Evolutionary conservation across 2,113 vertebrate genomes (phyloP), one percentile per base, ranked within the genome.

Genomic region (Loxodonta africana): DNA sequence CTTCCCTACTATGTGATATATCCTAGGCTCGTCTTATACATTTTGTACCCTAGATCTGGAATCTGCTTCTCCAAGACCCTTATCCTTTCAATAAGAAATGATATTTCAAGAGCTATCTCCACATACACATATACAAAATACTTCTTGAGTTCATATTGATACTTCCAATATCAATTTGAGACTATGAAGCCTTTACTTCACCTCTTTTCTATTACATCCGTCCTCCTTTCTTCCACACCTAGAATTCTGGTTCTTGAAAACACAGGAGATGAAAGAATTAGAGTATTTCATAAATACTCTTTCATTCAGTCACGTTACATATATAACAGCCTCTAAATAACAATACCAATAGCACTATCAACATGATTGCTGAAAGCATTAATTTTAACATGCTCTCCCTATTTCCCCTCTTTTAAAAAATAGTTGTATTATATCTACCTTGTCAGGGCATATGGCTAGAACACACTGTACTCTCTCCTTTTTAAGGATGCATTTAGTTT

Each of bases 181-280:
- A 73, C 80, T 89, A 89, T 46, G 53, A 57, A 89, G 12, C 12
- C 15, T 57, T 15, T 57, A 57, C 53, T 57, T 57, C 12, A 57
- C 11, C 53, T 57, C 53, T 65, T 8, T 96, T 93, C 63, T 78
- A 85, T 9, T 76, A 82, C 65, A 92, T 7, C 78, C n/a, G 17
- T 73, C 21, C 63, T 90, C 63, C 3, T 78, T 89, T 89, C 23
- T 86, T 87, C 44, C 60, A 91, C 53, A 21, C 51, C 10, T 91
- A 81, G 60, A 63, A 85, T 85, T 21, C 44, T 84, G 14, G 62
- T 67, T 89, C 28, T 90, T 71, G 78, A 76, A 95, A 60, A 95
- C 71, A 84, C 8, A n/a, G 5, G 8, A 23, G 6, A 26, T 60
- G 14, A 90, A 23, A 48, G 62, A 89, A 93, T 84, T 93, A 89